A percentile compares a stretch with the other conserved stretches of the same genome.
phyloP scores from a whole-genome alignment of 2,888 invertebrate genomes.

The Entomobrya multifasciata region DNA sequence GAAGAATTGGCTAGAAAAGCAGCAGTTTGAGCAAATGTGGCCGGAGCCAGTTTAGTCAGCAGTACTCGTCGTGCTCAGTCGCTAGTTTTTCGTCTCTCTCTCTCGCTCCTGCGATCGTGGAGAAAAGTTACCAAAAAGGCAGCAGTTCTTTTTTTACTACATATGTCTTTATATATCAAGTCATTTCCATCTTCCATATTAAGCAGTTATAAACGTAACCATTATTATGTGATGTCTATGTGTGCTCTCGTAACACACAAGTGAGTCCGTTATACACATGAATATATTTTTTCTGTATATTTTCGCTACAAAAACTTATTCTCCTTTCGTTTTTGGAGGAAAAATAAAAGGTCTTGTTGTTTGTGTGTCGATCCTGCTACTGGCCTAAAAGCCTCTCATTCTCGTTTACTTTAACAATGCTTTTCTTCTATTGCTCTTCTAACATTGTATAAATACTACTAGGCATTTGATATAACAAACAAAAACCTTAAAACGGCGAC shows the following conservation, averaged over 20 bases:
- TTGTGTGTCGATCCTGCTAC: constrained; percentile 46
- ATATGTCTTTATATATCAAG: not conserved
- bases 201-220: constrained; percentile 28
- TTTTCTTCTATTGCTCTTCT: not conserved
- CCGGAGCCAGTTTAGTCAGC: constrained; percentile 34
- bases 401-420: constrained; percentile 22
- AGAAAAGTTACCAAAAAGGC: constrained; percentile 37
- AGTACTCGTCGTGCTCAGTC: constrained; percentile 58
- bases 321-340: constrained; percentile 12
- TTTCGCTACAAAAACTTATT: constrained; percentile 18
- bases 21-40: constrained; percentile 24
- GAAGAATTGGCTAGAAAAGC: not conserved
- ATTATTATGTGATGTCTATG: constrained; percentile 23
- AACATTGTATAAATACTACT: not conserved
- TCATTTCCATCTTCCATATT: constrained; percentile 21
- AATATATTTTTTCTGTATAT: too few species aligned
- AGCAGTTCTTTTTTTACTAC: constrained; percentile 1
- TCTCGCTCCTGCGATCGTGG: constrained; percentile 43
- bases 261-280: constrained; percentile 14
- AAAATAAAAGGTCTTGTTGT: constrained; percentile 51
- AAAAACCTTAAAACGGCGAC: constrained; percentile 24
- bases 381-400: constrained; percentile 27
- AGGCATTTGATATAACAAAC: constrained; percentile 23
- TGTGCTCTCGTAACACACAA: not conserved
- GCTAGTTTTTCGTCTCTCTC: constrained; percentile 42